phyloP scores from a whole-genome alignment of 2,888 invertebrate genomes.

The Lithophane ornitopus region DNA sequence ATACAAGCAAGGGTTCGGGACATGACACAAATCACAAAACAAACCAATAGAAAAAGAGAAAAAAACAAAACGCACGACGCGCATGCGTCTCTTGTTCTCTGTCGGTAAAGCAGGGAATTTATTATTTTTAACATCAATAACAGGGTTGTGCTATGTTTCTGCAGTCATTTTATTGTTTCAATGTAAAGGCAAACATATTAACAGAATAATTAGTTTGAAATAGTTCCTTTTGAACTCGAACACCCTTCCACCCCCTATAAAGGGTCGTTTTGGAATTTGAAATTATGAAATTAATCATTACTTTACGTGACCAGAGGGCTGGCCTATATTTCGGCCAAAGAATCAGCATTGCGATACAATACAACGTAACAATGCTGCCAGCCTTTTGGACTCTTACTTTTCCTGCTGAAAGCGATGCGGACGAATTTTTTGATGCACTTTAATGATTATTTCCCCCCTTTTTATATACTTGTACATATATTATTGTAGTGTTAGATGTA shows the following conservation, averaged over 20 bases:
- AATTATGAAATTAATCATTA: background rate
- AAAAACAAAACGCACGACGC: constrained; percentile 80
- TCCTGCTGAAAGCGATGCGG: too few relatives aligned
- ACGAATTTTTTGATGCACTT: too few relatives aligned
- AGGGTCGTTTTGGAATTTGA: too few relatives aligned
- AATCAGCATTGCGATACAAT: too few relatives aligned
- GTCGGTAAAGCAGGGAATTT: constrained; percentile 81
- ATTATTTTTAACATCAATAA: constrained; percentile 74
- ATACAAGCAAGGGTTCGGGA: constrained; percentile 84
- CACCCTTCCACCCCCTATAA: too few relatives aligned
- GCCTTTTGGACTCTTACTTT: too few relatives aligned
- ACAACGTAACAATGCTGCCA: too few relatives aligned
- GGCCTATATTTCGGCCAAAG: too few relatives aligned
- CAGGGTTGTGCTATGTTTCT: constrained; percentile 63
- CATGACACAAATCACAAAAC: constrained; percentile 89
- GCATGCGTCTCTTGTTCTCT: constrained; percentile 83
- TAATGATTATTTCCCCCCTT: too few relatives aligned
- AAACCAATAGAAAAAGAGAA: constrained; percentile 88
- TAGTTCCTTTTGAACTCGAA: background rate
- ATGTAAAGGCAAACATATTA: background rate
- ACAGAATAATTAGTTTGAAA: background rate
- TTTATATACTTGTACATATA: too few relatives aligned
- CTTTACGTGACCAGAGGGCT: too few relatives aligned
- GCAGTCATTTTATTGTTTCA: constrained; percentile 22
- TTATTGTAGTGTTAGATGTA: too few relatives aligned